These are phyloP conservation scores for Brachyptera putata DNA, from an alignment of 2,888 invertebrate species.

Conservation along the genomic window DNA sequence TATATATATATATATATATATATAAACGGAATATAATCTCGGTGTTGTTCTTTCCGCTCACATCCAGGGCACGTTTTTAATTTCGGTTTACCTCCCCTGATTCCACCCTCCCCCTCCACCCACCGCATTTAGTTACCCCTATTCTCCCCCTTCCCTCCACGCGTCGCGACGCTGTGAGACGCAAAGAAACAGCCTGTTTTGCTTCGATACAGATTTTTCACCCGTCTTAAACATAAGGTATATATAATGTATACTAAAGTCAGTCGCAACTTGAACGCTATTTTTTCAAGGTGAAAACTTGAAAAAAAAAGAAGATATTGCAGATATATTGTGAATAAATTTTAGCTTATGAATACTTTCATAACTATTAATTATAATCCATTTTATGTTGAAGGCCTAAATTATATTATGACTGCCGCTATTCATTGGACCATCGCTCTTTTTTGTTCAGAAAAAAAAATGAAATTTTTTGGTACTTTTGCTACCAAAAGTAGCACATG, in stretches of 20 bases:
- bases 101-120: background rate
- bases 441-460: too few species aligned
- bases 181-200: slow-evolving; percentile 33
- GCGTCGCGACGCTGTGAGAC: slow-evolving; percentile 10
- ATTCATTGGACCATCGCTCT: too few species aligned
- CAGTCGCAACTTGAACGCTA: background rate
- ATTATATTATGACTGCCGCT: too few species aligned
- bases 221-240: background rate
- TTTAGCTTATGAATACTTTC: too few species aligned
- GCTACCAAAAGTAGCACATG: too few species aligned
- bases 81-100: slow-evolving; percentile 29
- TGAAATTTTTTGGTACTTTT: too few species aligned
- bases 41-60: slow-evolving; percentile 23
- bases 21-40: slow-evolving; percentile 25
- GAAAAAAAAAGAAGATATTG: too few species aligned
- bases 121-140: slow-evolving; percentile 9
- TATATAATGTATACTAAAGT: slow-evolving; percentile 1
- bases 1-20: too few species aligned
- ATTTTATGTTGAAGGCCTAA: too few species aligned
- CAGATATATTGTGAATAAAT: too few species aligned
- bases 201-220: slow-evolving; percentile 13
- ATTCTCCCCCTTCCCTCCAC: background rate
- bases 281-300: too few species aligned
- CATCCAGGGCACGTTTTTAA: slow-evolving; percentile 34
- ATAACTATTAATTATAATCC: too few species aligned